phyloP scores from a whole-genome alignment of 1,140 invertebrate species.

The Octopus sinensis region DNA sequence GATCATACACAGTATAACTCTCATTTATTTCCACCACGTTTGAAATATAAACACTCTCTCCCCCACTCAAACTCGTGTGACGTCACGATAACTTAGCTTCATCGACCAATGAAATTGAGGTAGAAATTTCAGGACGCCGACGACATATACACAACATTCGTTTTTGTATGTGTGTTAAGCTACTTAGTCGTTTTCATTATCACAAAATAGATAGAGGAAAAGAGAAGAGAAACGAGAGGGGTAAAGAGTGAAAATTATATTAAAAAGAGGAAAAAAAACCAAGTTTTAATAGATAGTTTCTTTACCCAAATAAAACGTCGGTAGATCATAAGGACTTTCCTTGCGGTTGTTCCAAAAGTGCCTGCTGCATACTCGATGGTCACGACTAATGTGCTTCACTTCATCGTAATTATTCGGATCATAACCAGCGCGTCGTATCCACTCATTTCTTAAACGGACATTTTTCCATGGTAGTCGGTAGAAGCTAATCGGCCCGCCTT shows the following conservation, averaged over 20 bases:
- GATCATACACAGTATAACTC: too few relatives aligned
- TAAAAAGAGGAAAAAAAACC: too few relatives aligned
- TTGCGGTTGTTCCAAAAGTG: slow-evolving; percentile 1
- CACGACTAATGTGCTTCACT: not conserved
- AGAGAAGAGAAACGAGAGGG: too few relatives aligned
- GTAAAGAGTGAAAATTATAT: too few relatives aligned
- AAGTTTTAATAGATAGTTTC: not conserved
- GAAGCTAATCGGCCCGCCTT: slow-evolving; percentile 8
- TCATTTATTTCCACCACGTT: too few relatives aligned
- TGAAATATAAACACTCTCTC: too few relatives aligned
- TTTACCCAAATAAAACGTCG: slow-evolving; percentile 10
- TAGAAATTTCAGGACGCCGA: not conserved
- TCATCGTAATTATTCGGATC: slow-evolving; percentile 1
- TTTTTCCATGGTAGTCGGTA: slow-evolving; percentile 10
- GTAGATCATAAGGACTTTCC: not conserved
- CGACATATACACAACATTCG: too few relatives aligned
- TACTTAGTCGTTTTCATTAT: too few relatives aligned
- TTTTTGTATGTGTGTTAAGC: too few relatives aligned
- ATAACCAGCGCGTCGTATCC: not conserved
- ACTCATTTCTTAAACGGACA: not conserved
- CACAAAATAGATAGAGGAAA: too few relatives aligned
- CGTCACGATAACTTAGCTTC: not conserved
- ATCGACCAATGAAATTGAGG: slow-evolving; percentile 6
- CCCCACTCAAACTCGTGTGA: not conserved
- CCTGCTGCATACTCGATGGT: not conserved